These are phyloP conservation scores for Eremophila alpestris DNA, from an alignment of 2,797 vertebrate genomes.

Conservation along the genomic window DNA sequence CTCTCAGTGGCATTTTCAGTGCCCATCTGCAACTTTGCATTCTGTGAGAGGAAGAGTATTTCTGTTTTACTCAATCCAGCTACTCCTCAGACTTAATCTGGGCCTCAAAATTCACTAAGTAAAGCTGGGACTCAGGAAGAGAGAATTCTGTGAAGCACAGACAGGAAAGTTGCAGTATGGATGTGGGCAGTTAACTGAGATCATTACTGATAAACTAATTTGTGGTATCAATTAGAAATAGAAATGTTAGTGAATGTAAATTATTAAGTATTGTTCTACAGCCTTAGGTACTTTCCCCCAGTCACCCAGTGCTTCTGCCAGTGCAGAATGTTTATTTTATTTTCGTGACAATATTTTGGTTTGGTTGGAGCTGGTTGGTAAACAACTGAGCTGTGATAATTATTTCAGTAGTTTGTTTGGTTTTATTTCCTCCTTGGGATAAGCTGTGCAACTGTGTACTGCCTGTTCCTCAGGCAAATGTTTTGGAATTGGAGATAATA, in stretches of 20 bases:
- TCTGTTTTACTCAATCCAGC: slow-evolving; percentile 12
- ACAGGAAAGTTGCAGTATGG: not conserved
- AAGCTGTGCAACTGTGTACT: not conserved
- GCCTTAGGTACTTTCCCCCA: not conserved
- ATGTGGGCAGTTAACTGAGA: not conserved
- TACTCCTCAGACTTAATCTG: not conserved
- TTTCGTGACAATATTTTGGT: slow-evolving; percentile 8
- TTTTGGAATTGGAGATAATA: not conserved
- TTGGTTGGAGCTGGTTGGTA: not conserved
- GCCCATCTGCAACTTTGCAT: slow-evolving; percentile 9
- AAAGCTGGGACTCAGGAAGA: slow-evolving; percentile 25
- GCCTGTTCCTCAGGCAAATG: not conserved
- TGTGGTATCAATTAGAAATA: not conserved
- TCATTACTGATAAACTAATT: not conserved
- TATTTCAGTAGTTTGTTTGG: not conserved
- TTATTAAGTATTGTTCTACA: not conserved
- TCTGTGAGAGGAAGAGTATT: not conserved
- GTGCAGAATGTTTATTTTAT: not conserved
- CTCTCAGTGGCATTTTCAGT: slow-evolving; percentile 52
- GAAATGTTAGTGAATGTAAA: not conserved
- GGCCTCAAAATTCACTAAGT: not conserved
- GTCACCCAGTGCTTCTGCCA: not conserved
- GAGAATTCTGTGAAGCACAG: not conserved
- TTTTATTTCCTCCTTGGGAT: slow-evolving; percentile 21
- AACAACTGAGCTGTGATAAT: slow-evolving; percentile 1